phyloP scores from a whole-genome alignment of 2,113 vertebrate genomes.

The Lutjanus erythropterus region DNA sequence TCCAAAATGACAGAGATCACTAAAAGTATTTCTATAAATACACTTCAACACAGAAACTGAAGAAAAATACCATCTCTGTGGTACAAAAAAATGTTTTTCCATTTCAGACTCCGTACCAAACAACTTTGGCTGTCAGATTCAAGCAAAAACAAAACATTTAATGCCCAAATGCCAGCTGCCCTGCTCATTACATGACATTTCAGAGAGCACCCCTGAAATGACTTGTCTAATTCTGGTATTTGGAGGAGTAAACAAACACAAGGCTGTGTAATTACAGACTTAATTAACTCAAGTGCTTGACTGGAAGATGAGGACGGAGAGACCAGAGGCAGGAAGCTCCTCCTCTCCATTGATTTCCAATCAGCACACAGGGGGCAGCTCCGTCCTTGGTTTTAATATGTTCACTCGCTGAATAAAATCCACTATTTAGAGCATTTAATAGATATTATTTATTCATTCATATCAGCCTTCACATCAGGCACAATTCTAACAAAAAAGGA shows the following conservation, averaged over 20 bases:
- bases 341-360: conserved; percentile 36
- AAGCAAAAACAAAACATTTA: conserved; percentile 28
- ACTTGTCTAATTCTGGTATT: conserved; percentile 69
- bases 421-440: neutral
- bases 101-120: neutral
- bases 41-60: neutral
- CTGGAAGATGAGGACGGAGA: conserved; percentile 43
- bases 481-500: neutral
- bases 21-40: neutral
- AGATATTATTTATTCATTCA: conserved; percentile 4
- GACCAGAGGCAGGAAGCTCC: conserved; percentile 40
- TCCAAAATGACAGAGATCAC: neutral
- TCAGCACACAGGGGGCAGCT: conserved; percentile 16
- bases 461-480: too few species aligned
- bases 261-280: conserved; percentile 68
- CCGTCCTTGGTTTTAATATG: neutral
- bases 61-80: neutral
- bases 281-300: conserved; percentile 74
- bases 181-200: conserved; percentile 71
- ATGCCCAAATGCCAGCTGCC: conserved; percentile 49
- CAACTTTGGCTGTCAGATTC: conserved; percentile 6
- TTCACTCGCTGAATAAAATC: neutral
- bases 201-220: conserved; percentile 53
- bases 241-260: conserved; percentile 73
- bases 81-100: neutral